Conservation (phyloP, 2,113 vertebrate species). For the Chinchilla lanigera region DNA sequence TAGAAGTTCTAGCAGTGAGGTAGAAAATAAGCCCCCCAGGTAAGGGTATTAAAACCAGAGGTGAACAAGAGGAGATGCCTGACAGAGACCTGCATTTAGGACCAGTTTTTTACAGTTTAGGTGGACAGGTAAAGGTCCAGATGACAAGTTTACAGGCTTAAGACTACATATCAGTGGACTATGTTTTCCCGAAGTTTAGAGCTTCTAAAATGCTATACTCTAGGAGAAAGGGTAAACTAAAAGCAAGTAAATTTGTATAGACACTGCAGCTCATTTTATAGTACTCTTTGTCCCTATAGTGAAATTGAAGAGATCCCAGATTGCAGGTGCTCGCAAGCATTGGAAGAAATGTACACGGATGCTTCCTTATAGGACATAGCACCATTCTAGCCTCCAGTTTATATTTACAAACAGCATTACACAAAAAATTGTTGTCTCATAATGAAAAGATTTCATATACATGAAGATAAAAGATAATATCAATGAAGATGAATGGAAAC, state of each 20-base stretch:
- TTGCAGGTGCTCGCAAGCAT: neutral
- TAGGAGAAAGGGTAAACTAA: neutral
- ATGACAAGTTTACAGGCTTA: neutral
- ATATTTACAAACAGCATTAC: slow-evolving; percentile 15
- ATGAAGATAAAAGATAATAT: neutral
- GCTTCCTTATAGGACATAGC: neutral
- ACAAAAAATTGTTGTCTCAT: neutral
- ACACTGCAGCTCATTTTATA: neutral
- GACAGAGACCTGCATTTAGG: neutral
- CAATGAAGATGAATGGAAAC: neutral
- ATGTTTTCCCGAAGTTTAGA: neutral
- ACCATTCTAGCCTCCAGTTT: neutral
- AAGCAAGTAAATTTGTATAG: neutral
- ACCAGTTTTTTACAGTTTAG: neutral
- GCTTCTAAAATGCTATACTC: neutral
- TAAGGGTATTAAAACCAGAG: neutral
- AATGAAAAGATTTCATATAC: neutral
- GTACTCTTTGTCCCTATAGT: neutral
- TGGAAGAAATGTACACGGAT: neutral
- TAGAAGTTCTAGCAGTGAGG: neutral
- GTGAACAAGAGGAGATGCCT: neutral
- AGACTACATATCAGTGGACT: neutral
- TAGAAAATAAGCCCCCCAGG: neutral
- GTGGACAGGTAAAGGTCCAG: neutral
- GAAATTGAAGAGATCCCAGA: neutral